Percentiles rank a stretch among this genome's conserved stretches.
Evolutionary conservation across 2,113 vertebrate species (phyloP).

Genomic region (Pitta sordida): DNA sequence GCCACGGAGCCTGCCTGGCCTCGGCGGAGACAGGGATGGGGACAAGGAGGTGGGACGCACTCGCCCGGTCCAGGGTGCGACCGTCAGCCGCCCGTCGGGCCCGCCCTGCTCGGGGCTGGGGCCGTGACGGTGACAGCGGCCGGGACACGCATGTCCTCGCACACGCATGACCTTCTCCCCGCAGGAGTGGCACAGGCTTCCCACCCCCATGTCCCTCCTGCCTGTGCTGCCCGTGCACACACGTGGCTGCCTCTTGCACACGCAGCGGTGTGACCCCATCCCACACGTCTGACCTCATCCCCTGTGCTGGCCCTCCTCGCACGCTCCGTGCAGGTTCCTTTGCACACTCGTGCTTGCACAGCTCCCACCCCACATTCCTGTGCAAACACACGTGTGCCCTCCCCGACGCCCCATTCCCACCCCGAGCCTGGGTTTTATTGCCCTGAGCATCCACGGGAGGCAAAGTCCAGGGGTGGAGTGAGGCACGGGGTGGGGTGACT

Average conservation of each 20-base stretch:
- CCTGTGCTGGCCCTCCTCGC: not conserved
- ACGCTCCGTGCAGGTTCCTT: accelerated
- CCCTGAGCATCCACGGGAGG: not conserved
- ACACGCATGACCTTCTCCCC: not conserved
- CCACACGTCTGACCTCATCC: not conserved
- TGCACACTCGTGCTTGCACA: accelerated
- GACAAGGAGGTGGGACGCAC: not conserved
- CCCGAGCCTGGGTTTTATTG: not conserved
- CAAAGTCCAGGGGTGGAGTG: conserved; percentile 48
- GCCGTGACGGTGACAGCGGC: not conserved
- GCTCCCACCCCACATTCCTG: too few relatives aligned
- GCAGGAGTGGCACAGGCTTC: not conserved
- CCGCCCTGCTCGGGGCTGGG: not conserved
- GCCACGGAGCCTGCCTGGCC: not conserved
- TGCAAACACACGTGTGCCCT: not conserved
- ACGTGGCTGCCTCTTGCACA: accelerated
- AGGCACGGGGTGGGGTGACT: not conserved
- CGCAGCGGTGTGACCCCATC: not conserved
- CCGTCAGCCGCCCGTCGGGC: not conserved
- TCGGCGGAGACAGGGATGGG: not conserved
- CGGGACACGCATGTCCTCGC: not conserved
- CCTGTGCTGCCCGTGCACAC: accelerated
- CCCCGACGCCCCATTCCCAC: accelerated
- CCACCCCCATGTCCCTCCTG: not conserved
- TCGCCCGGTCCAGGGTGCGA: not conserved